phyloP scores from a whole-genome alignment of 2,888 invertebrate genomes.

The Achlya flavicornis region DNA sequence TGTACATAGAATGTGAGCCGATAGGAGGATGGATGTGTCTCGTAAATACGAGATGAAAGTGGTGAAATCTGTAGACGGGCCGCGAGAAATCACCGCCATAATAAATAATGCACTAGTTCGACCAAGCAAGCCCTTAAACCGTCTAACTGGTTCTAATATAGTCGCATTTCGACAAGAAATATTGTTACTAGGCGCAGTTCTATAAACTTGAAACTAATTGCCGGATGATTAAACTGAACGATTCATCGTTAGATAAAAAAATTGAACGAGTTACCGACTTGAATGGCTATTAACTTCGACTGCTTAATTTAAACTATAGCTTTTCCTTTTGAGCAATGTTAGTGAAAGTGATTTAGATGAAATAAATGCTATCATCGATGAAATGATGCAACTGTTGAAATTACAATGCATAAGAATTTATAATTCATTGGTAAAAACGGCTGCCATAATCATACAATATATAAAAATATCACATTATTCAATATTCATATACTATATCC shows the following conservation, averaged over 20 bases:
- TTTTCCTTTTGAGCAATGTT: conserved; percentile 26
- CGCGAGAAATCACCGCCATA: conserved; percentile 76
- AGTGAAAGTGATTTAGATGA: conserved; percentile 25
- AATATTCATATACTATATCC: neutral
- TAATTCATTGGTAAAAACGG: neutral
- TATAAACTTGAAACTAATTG: conserved; percentile 34
- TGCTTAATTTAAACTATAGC: conserved; percentile 11
- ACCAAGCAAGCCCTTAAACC: conserved; percentile 69
- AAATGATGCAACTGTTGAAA: neutral
- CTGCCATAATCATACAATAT: too few species aligned
- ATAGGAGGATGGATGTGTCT: conserved; percentile 54
- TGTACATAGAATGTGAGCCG: conserved; percentile 38
- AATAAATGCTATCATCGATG: conserved; percentile 21
- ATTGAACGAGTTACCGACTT: conserved; percentile 2
- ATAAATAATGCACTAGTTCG: conserved; percentile 81
- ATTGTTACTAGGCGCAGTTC: conserved; percentile 40
- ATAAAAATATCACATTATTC: neutral
- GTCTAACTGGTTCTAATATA: conserved; percentile 62
- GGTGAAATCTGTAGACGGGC: conserved; percentile 75
- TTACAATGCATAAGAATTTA: neutral
- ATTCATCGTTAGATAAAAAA: conserved; percentile 31
- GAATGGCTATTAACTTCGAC: conserved; percentile 10
- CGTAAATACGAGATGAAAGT: conserved; percentile 78
- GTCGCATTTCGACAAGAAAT: conserved; percentile 56
- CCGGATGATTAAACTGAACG: conserved; percentile 35